Conservation (phyloP, 2,797 vertebrate species). For the Emys orbicularis region DNA sequence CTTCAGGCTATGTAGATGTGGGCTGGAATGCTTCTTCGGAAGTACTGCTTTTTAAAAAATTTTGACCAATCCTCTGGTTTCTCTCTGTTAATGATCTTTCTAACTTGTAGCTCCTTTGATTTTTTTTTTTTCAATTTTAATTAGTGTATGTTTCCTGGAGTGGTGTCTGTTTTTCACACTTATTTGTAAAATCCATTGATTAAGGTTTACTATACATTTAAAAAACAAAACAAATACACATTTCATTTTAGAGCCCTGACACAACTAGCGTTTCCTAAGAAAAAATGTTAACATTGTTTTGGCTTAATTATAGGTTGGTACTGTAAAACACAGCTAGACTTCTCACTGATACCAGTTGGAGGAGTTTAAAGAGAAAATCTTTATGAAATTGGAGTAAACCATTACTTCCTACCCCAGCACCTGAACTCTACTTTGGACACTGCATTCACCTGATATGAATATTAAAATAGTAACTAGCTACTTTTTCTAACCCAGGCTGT, state of each 20-base stretch:
- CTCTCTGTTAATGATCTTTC: not conserved
- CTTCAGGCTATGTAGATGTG: not conserved
- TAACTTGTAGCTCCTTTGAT: not conserved
- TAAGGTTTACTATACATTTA: not conserved
- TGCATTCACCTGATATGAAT: not conserved
- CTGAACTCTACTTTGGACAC: not conserved
- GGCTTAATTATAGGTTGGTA: not conserved
- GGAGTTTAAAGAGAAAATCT: conserved; percentile 16
- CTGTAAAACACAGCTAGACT: not conserved
- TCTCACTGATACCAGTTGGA: not conserved
- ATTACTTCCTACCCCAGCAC: not conserved
- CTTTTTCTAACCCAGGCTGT: not conserved
- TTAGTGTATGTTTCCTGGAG: not conserved
- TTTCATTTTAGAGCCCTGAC: not conserved
- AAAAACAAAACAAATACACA: not conserved
- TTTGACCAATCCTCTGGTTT: conserved; percentile 18
- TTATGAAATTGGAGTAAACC: not conserved
- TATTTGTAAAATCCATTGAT: not conserved
- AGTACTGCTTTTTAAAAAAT: not conserved
- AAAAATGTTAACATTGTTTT: not conserved
- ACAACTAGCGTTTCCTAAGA: not conserved
- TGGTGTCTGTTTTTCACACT: not conserved
- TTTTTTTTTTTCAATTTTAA: not conserved
- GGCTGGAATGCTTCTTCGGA: not conserved
- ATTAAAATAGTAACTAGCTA: not conserved